Evolutionary conservation across 2,797 vertebrate species (phyloP).

Genomic region (Lagodon rhomboides): DNA sequence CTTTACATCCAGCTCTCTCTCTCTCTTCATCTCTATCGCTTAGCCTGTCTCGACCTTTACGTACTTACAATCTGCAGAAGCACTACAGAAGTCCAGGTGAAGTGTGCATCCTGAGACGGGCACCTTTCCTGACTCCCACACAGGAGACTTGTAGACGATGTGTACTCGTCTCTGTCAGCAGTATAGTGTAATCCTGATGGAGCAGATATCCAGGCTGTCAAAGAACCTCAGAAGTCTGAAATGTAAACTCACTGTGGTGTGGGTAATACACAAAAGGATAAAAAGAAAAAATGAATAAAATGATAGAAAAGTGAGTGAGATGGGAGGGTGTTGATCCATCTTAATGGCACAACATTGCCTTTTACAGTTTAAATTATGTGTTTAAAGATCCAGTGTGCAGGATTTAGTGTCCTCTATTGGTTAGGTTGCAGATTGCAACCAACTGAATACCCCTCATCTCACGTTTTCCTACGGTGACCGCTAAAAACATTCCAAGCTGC

Average conservation of each 20-base stretch:
- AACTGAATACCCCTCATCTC: too few relatives aligned
- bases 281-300: not conserved
- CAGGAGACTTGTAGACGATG: not conserved
- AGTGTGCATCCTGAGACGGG: conserved; percentile 16
- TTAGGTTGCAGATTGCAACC: too few relatives aligned
- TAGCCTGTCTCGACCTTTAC: conserved; percentile 22
- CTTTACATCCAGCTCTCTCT: conserved; percentile 21
- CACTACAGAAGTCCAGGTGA: conserved; percentile 21
- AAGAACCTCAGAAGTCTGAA: not conserved
- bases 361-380: not conserved
- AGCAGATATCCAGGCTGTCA: not conserved
- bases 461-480: too few relatives aligned
- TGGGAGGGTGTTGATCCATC: not conserved
- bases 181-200: conserved; percentile 6
- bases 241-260: not conserved
- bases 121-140: not conserved
- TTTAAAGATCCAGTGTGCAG: too few relatives aligned
- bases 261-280: too few relatives aligned
- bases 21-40: conserved; percentile 1
- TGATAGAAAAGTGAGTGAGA: not conserved
- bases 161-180: not conserved
- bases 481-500: too few relatives aligned
- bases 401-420: too few relatives aligned
- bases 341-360: not conserved
- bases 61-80: conserved; percentile 12